Conservation (phyloP, 2,797 vertebrate species). For the Takifugu rubripes region DNA sequence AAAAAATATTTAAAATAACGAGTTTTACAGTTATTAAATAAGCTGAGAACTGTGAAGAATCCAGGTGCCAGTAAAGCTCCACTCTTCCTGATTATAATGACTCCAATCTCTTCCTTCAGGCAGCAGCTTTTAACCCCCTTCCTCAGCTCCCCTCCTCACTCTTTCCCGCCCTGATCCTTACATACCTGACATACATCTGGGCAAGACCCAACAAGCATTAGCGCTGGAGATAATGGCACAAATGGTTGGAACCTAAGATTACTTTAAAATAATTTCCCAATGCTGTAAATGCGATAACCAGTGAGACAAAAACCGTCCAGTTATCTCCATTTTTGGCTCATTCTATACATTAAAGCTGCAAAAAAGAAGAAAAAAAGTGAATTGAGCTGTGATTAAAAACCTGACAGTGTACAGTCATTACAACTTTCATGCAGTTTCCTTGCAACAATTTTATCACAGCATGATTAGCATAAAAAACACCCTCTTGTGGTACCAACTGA, state of each 20-base stretch:
- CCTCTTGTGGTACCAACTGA: slow-evolving; percentile 49
- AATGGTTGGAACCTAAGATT: background rate
- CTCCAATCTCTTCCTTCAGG: background rate
- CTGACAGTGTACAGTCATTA: too few species aligned
- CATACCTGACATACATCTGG: slow-evolving; percentile 29
- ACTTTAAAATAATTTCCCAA: too few species aligned
- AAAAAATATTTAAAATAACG: background rate
- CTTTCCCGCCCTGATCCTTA: slow-evolving; percentile 1
- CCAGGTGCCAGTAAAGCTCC: background rate
- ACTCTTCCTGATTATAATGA: background rate
- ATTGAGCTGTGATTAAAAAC: too few species aligned
- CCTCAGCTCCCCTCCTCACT: slow-evolving; percentile 5
- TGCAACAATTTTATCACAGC: too few species aligned
- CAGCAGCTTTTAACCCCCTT: slow-evolving; percentile 2
- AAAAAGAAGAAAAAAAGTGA: too few species aligned
- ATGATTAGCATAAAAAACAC: slow-evolving; percentile 43
- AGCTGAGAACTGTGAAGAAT: background rate
- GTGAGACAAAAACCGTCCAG: too few species aligned
- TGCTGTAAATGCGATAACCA: background rate
- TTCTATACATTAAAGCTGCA: too few species aligned
- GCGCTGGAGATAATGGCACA: background rate
- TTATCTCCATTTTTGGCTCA: too few species aligned
- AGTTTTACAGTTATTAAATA: background rate
- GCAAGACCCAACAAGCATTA: slow-evolving; percentile 47
- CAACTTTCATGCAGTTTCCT: too few species aligned